phyloP scores from a whole-genome alignment of 2,888 invertebrate species.

The Arge pagana region DNA sequence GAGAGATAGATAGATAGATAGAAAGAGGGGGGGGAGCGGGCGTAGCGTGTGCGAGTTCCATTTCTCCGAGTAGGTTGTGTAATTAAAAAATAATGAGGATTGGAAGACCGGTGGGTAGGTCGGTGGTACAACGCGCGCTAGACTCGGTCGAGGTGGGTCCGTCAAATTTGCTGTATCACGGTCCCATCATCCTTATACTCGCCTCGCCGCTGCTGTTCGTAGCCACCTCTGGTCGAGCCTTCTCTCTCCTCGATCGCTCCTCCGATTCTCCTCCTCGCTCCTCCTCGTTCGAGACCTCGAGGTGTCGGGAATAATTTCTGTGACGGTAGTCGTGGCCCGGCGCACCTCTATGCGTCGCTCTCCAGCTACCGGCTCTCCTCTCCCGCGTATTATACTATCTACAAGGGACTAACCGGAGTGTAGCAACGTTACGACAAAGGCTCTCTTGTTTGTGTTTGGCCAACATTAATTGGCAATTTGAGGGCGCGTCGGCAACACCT shows the following conservation, averaged over 20 bases:
- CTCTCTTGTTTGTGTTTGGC: conserved; percentile 23
- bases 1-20: no score
- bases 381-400: no score
- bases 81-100: no score
- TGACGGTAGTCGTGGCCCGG: background rate
- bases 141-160: background rate
- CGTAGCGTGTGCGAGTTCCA: no score
- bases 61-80: no score
- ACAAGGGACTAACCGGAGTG: no score
- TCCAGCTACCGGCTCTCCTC: background rate
- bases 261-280: background rate
- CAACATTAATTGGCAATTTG: conserved; percentile 23
- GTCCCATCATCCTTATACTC: conserved; percentile 4
- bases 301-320: background rate
- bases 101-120: no score
- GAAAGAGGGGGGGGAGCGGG: no score
- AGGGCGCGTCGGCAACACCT: conserved; percentile 16
- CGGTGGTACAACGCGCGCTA: background rate
- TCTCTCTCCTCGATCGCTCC: background rate
- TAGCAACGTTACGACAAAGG: conserved; percentile 14
- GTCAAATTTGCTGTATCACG: conserved; percentile 13
- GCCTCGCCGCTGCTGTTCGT: no score
- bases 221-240: background rate
- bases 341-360: background rate
- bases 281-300: background rate